These are phyloP conservation scores for Lethocerus indicus DNA, from an alignment of 1,140 invertebrate species.

Conservation along the genomic window DNA sequence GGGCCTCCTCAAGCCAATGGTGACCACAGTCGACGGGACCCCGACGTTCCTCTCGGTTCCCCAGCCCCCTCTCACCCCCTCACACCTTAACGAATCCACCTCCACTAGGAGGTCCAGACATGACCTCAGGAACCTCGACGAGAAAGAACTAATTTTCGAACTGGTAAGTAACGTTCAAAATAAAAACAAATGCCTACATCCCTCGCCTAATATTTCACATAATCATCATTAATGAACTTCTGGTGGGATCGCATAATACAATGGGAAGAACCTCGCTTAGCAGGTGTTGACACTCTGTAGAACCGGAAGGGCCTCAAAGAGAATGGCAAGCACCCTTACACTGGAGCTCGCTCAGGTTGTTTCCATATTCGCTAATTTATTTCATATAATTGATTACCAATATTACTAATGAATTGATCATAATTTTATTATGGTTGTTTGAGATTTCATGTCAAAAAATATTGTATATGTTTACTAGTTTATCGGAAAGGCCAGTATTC, in stretches of 20 bases:
- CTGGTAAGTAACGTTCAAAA: slow-evolving; percentile 38
- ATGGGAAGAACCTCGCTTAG: no score
- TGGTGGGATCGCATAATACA: not conserved
- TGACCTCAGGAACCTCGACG: slow-evolving; percentile 74
- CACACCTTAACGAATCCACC: slow-evolving; percentile 12
- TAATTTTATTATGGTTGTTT: no score
- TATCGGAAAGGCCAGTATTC: no score
- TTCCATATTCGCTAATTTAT: no score
- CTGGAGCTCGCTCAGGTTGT: no score
- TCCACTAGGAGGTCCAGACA: slow-evolving; percentile 51
- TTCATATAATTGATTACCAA: no score
- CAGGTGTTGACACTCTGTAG: not conserved
- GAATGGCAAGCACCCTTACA: not conserved
- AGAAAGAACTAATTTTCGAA: slow-evolving; percentile 90
- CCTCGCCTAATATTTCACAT: not conserved
- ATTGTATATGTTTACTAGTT: no score
- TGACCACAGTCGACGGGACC: slow-evolving; percentile 73
- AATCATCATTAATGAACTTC: not conserved
- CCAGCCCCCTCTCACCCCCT: slow-evolving; percentile 20
- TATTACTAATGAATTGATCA: no score
- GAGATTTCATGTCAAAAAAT: no score
- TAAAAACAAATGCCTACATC: not conserved
- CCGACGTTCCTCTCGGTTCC: slow-evolving; percentile 66
- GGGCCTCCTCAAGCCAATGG: slow-evolving; percentile 76
- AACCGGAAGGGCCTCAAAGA: not conserved